Base-by-base conservation (phyloP, 2,888 invertebrate genomes). In the Oscheius myriophilus region DNA sequence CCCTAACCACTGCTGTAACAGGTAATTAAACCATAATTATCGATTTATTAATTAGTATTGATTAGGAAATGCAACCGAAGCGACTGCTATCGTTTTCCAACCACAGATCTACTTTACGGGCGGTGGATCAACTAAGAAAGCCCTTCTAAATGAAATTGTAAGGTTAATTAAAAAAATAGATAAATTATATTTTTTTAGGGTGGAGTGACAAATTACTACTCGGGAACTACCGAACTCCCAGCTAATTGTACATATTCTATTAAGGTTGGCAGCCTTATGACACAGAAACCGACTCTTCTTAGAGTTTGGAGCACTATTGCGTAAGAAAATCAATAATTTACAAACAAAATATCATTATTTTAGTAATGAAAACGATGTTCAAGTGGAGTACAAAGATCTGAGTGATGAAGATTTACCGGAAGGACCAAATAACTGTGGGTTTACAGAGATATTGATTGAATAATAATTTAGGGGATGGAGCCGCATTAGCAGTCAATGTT, bases 351-450 rank as follows among this genome's bases (percentile, higher is more conserved):
- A 11, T 3, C 2, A 45, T 45, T 18, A n/a, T n/a, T n/a, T 45
- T 45, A 45, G 45, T 7, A n/a, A 11, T 11, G 9, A 18, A 14
- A 25, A 11, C 26, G 53, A 54, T 23, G 33, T 54, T 54, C 53
- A 54, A 54, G 26, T 54, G 26, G 26, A 3, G 12, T 54, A 54
- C 39, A 33, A 49, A 18, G 49, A 49, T 23, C 18, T 49, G 18
- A 21, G 0, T 11, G 18, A 49, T 23, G 18, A 18, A 3, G 49
- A 49, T 11, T 2, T 18, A 2, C 18, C 21, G 9, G 49, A 9
- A 33, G 53, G 53, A 25, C 53, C 53, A 2, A n/a, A 54, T 25
- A 26, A 54, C 53, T 25, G 53, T 54, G n/a, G 26, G 53, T 52
- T 18, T 52, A n/a, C n/a, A 9, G 9, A 33, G 9, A 33, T 33